Base-by-base conservation (phyloP, 1,140 invertebrate species). In the Apolygus lucorum region DNA sequence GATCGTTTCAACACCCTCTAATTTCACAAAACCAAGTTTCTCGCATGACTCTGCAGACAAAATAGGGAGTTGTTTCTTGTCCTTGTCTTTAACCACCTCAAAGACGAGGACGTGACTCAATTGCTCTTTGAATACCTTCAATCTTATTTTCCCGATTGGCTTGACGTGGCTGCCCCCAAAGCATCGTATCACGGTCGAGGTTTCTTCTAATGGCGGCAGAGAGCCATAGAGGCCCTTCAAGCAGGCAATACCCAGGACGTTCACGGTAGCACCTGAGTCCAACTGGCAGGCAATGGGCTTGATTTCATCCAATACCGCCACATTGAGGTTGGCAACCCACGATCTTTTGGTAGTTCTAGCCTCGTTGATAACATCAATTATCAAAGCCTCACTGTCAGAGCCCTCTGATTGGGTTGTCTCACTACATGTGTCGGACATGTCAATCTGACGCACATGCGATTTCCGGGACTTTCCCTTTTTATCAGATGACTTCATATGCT, bases 191-290 rank as follows among this genome's bases (percentile, higher is more conserved):
- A 49, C 34, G 8, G 34, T 49, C 8, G 34, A 49, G 34, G 34
- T 49, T 49, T 8, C 8, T 17, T 11, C 34, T 17, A 49, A 49
- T 8, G 17, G 8, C 8, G 34, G 34, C 8, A 11, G 8, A 17
- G 8, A 11, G 17, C 17, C 17, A 17, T 11, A 49, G 17, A 11
- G 17, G 34, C 8, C 8, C 34, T 8, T 49, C 34, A 49, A 11
- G 8, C 8, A 11, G 8, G 34, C 8, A 11, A 11, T 17, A 11
- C 17, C 34, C 17, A 49, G 8, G 8, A 49, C 34, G 17, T 49
- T 49, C 17, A 49, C 34, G 8, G 34, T 49, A 8, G 34, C 34
- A 17, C 34, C 75, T 78, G 77, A 81, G 14, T 71, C 70, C 17
- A 14, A 64, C 22, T 70, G 72, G 64, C 67, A 64, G 24, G 67